phyloP scores from a whole-genome alignment of 2,113 vertebrate genomes.

The Picathartes gymnocephalus region DNA sequence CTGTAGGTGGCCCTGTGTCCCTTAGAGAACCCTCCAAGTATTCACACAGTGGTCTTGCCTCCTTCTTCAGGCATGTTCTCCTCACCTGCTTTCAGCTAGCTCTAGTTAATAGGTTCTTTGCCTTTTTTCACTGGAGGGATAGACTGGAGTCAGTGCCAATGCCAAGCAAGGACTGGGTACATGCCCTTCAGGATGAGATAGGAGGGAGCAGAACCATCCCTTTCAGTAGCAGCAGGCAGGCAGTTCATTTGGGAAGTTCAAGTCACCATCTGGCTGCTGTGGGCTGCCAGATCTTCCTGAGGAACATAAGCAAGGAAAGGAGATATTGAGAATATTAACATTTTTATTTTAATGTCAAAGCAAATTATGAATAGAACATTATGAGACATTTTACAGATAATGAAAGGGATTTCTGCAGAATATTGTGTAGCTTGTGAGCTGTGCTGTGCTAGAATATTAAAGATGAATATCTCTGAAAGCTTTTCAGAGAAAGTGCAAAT shows the following conservation, averaged over 20 bases:
- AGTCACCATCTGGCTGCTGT: slow-evolving; percentile 21
- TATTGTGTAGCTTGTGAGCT: neutral
- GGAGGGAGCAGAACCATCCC: neutral
- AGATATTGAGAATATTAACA: neutral
- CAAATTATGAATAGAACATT: slow-evolving; percentile 24
- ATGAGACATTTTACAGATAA: neutral
- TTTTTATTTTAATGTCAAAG: slow-evolving; percentile 40
- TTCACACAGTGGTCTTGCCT: neutral
- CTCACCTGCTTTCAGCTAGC: neutral
- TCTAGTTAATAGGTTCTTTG: neutral
- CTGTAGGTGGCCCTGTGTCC: fast-evolving
- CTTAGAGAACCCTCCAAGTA: neutral
- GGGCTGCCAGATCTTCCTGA: slow-evolving; percentile 1
- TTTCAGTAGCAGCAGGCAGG: neutral
- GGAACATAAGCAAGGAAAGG: neutral
- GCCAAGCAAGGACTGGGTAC: neutral
- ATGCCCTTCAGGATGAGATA: neutral
- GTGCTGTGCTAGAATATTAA: neutral
- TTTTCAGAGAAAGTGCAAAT: neutral
- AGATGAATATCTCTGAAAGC: neutral
- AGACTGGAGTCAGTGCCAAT: neutral
- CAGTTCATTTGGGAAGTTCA: neutral
- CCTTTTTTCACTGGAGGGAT: neutral
- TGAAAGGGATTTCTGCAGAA: neutral
- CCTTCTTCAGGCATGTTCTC: neutral